These are phyloP conservation scores for Dilophus febrilis DNA, from an alignment of 2,888 invertebrate genomes.

Conservation along the genomic window DNA sequence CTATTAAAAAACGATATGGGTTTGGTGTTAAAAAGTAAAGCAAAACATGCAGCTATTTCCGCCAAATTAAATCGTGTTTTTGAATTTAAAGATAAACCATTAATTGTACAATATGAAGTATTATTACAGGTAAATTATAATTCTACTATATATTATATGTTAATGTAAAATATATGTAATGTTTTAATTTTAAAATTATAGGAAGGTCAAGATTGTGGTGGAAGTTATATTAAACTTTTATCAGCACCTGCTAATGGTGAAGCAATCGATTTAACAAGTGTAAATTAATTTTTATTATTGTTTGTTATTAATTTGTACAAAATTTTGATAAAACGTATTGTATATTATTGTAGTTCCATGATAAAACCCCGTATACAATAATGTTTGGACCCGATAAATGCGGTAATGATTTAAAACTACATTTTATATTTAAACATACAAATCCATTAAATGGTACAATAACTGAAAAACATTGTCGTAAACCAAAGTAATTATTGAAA, in stretches of 20 bases:
- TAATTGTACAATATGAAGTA: conserved; percentile 87
- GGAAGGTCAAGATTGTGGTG: conserved; percentile 97
- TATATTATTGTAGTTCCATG: conserved; percentile 46
- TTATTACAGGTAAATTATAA: conserved; percentile 46
- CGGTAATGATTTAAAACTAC: conserved; percentile 86
- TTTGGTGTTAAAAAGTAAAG: conserved; percentile 80
- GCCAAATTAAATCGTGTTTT: conserved; percentile 30
- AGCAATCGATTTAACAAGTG: conserved; percentile 50
- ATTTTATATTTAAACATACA: conserved; percentile 83
- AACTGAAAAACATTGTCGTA: conserved; percentile 92
- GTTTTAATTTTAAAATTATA: conserved; percentile 23
- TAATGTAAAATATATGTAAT: conserved; percentile 4
- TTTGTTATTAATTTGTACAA: background rate
- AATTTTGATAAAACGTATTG: conserved; percentile 1
- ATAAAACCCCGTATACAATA: conserved; percentile 94
- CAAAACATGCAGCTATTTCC: conserved; percentile 90
- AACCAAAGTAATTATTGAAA: conserved; percentile 63
- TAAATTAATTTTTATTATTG: conserved; percentile 11
- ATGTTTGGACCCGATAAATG: conserved; percentile 99
- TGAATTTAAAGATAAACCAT: conserved; percentile 62
- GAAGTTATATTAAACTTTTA: conserved; percentile 89
- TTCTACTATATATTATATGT: background rate
- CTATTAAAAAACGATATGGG: conserved; percentile 72
- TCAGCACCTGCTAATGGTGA: conserved; percentile 54
- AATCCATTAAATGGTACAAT: conserved; percentile 82